These are phyloP conservation scores for Canis aureus DNA, from an alignment of 2,113 vertebrate species.

Conservation along the genomic window DNA sequence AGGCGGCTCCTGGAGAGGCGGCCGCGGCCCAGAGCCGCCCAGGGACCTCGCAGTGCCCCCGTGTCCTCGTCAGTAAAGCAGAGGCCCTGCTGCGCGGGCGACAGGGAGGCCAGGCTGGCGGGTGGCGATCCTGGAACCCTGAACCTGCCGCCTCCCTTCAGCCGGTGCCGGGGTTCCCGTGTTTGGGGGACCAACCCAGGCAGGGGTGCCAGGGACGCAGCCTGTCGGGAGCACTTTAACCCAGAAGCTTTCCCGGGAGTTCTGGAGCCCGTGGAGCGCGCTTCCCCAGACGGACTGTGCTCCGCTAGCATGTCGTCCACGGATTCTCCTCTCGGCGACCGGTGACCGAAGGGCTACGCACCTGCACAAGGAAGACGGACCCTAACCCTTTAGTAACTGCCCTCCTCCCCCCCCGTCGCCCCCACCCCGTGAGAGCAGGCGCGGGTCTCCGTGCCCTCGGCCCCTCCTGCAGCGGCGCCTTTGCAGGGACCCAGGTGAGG, in stretches of 20 bases:
- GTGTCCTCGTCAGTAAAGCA: neutral
- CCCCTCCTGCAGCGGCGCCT: too few relatives aligned
- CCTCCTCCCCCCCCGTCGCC: too few relatives aligned
- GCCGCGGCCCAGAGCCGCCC: neutral
- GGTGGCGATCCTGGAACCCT: neutral
- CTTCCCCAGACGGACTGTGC: rapidly evolving
- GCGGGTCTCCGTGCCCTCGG: too few relatives aligned
- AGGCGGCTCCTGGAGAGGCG: neutral
- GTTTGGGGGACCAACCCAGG: neutral
- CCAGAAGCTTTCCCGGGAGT: neutral
- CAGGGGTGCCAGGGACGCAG: neutral
- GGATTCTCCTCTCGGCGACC: neutral
- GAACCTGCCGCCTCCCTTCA: neutral
- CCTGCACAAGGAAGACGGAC: rapidly evolving
- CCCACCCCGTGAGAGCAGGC: too few relatives aligned
- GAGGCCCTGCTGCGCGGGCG: neutral
- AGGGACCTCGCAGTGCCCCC: neutral
- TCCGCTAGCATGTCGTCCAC: rapidly evolving
- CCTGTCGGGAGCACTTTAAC: neutral
- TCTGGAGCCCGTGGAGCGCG: rapidly evolving
- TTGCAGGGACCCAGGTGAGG: too few relatives aligned
- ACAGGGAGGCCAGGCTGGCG: neutral
- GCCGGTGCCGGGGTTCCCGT: neutral
- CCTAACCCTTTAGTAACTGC: neutral
- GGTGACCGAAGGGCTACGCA: neutral